phyloP scores from a whole-genome alignment of 2,113 vertebrate genomes.

The Stegastes partitus region DNA sequence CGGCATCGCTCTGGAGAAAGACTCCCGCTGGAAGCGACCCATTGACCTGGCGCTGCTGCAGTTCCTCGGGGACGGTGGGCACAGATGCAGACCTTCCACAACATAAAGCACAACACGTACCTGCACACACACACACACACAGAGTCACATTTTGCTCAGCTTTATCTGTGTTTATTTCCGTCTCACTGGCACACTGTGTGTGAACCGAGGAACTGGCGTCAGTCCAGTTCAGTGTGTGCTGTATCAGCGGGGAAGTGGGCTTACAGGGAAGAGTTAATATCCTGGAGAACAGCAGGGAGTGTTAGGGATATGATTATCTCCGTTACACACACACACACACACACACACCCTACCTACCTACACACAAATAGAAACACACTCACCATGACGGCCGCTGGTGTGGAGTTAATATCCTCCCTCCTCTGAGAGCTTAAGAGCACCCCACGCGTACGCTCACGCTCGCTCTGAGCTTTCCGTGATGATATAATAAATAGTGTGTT shows the following conservation, averaged over 20 bases:
- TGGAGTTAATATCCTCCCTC: conserved; percentile 76
- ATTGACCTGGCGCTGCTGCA: conserved; percentile 97
- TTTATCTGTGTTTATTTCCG: conserved; percentile 17
- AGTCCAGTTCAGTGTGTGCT: conserved; percentile 47
- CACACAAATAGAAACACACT: conserved; percentile 24
- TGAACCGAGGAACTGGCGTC: conserved; percentile 21
- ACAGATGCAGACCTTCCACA: neutral
- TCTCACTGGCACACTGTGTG: conserved; percentile 1
- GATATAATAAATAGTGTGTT: conserved; percentile 48
- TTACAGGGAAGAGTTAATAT: conserved; percentile 76
- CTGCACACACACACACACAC: neutral
- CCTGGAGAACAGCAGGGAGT: conserved; percentile 65
- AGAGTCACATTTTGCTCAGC: neutral
- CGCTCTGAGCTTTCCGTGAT: conserved; percentile 39
- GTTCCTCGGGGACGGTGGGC: conserved; percentile 95
- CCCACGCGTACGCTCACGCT: conserved; percentile 11
- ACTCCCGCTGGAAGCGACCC: conserved; percentile 93
- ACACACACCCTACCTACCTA: conserved; percentile 32
- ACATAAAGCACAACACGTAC: neutral
- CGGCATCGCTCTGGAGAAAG: conserved; percentile 96
- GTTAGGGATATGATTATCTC: conserved; percentile 63
- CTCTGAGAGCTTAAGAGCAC: conserved; percentile 54
- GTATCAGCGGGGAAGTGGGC: conserved; percentile 55
- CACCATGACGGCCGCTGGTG: conserved; percentile 42
- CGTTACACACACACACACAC: conserved; percentile 27